phyloP scores from a whole-genome alignment of 92 coral and sea anemone genomes.

The Zoanthus sociatus region DNA sequence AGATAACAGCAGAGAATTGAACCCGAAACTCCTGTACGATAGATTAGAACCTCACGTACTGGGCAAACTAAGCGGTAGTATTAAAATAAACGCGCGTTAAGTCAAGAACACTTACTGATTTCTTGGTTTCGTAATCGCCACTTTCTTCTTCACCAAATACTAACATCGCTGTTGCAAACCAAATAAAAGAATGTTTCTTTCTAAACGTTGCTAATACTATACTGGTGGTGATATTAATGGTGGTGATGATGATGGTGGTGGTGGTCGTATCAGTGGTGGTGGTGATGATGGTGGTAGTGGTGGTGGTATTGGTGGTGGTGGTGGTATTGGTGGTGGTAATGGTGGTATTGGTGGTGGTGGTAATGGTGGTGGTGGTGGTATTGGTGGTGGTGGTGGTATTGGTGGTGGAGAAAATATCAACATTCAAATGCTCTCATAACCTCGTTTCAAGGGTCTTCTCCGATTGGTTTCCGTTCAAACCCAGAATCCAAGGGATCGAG shows the following conservation, averaged over 20 bases:
- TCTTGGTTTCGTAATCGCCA: conserved; percentile 65
- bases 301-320: not conserved
- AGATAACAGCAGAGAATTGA: no score
- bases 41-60: no score
- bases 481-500: no score
- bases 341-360: not conserved
- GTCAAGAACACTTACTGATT: conserved; percentile 47
- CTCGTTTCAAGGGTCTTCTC: not conserved
- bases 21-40: no score
- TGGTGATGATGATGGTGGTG: not conserved
- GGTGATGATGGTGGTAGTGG: no score
- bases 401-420: not conserved
- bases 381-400: not conserved
- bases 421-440: not conserved
- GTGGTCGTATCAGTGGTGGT: no score
- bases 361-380: not conserved
- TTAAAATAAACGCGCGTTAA: no score
- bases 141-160: conserved; percentile 73
- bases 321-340: not conserved
- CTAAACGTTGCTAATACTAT: not conserved
- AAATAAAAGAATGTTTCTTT: not conserved
- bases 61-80: no score
- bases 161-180: conserved; percentile 48
- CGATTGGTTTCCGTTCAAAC: no score
- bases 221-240: no score